Base-by-base conservation (phyloP, 2,113 vertebrate species). In the Brevimyrus niger region DNA sequence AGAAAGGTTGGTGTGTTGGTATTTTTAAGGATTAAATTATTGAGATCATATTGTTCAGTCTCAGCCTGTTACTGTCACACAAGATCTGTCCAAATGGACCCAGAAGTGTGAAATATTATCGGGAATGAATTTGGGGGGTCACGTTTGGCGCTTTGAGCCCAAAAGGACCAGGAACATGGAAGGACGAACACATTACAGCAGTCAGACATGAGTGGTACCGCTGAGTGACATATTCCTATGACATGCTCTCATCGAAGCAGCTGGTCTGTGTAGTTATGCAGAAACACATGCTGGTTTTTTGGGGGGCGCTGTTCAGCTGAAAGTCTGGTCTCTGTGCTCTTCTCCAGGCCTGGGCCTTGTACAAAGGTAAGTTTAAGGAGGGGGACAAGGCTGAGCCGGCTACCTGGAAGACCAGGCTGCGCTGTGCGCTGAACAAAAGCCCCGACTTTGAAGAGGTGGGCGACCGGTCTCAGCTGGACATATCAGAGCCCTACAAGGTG, bases 331-430 rank as follows among this genome's bases (percentile, higher is more conserved):
- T 86, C 17, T 86, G n/a, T 23, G 51, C 27, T 44, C 50, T 10
- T 53, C 21, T 27, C 3, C 55, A 97, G 97, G 97, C 96, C 5
- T 97, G 97, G 97, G 97, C 97, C 13, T 91, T 97, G 51, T 97
- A 97, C 92, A 97, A 97, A 92, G 97, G 97, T 88, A 97, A 97
- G 92, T 97, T 96, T 93, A 97, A 97, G 91, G 96, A 97, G 91
- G 96, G 96, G 0, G 96, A 97, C 91, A 96, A 96, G 89, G 96
- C 96, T 0, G 96, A 97, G n/a, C 96, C 96, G 0, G 96, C 96
- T 89, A 97, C 96, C 0, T 97, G 96, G 96, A 97, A 97, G 93
- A 97, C 97, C 0, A 94, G 97, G 23, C 94, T 97, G 3, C 96
- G 97, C 83, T 97, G 97, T 0, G 97, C 97, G 0, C 89, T 97